Conservation (phyloP, 2,888 invertebrate genomes). For the Catocala nupta region DNA sequence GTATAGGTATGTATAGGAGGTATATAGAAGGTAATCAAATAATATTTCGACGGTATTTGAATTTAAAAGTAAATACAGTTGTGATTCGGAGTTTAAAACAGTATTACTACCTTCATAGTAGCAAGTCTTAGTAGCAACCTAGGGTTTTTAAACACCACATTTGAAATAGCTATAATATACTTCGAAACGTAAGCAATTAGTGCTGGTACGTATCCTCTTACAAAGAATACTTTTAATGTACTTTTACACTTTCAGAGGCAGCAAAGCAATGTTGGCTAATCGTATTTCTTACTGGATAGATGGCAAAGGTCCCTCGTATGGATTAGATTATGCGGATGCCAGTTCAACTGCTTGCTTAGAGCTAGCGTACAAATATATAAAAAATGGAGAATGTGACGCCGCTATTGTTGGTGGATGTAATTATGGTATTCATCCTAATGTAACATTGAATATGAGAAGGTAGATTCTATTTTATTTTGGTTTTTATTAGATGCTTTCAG, state of each 20-base stretch:
- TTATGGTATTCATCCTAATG: conserved; percentile 82
- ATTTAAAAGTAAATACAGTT: too few species aligned
- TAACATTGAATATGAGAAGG: conserved; percentile 62
- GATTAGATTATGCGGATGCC: conserved; percentile 62
- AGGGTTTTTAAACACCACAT: too few species aligned
- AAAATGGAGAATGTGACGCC: conserved; percentile 68
- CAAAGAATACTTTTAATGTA: neutral
- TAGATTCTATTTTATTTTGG: conserved; percentile 24
- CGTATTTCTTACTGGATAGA: conserved; percentile 76
- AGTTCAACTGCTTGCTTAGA: conserved; percentile 69
- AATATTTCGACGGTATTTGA: too few species aligned
- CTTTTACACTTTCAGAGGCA: conserved; percentile 51
- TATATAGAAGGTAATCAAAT: too few species aligned
- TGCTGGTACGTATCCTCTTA: too few species aligned
- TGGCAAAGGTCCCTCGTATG: conserved; percentile 68
- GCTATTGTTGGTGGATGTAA: conserved; percentile 89
- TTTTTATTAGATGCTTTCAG: too few species aligned
- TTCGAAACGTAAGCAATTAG: too few species aligned
- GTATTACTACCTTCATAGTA: too few species aligned
- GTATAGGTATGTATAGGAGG: too few species aligned
- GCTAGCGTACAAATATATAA: conserved; percentile 63
- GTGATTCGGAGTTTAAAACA: too few species aligned
- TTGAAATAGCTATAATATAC: too few species aligned
- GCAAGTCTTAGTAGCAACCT: too few species aligned
- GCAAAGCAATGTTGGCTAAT: conserved; percentile 71